Percentiles rank a stretch among this genome's conserved stretches.
phyloP scores from a whole-genome alignment of 2,888 invertebrate species.

The Trichogramma evanescens region DNA sequence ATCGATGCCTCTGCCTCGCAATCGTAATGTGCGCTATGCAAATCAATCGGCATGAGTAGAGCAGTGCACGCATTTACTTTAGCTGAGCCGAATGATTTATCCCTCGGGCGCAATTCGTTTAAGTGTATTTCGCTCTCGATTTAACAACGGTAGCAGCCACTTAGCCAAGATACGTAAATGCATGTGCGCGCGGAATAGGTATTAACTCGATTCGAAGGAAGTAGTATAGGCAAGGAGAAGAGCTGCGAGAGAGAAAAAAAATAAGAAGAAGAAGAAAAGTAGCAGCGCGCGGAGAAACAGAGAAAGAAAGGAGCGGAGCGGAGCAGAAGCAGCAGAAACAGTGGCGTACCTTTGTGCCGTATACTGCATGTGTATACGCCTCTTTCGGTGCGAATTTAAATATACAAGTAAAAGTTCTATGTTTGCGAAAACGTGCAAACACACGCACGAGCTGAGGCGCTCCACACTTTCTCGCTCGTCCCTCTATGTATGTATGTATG shows the following conservation, averaged over 20 bases:
- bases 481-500: too few relatives aligned
- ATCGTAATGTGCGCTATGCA: conserved; percentile 36
- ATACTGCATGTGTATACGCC: conserved; percentile 24
- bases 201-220: conserved; percentile 7
- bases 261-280: background rate
- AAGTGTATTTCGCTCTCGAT: conserved; percentile 45
- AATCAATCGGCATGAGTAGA: conserved; percentile 36
- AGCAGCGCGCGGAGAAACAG: too few relatives aligned
- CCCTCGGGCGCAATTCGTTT: conserved; percentile 43
- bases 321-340: background rate
- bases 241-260: conserved; percentile 2
- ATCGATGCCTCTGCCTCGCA: conserved; percentile 27
- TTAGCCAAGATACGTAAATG: conserved; percentile 28
- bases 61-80: background rate
- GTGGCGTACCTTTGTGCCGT: too few relatives aligned
- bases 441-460: too few relatives aligned
- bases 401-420: conserved; percentile 38
- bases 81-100: conserved; percentile 42
- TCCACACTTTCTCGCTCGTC: too few relatives aligned
- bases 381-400: conserved; percentile 42
- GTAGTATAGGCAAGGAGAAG: conserved; percentile 1
- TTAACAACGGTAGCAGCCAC: conserved; percentile 26
- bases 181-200: conserved; percentile 19
- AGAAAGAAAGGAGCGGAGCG: background rate
- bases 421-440: too few relatives aligned